These are phyloP conservation scores for Platerodrilus igneus DNA, from an alignment of 2,888 invertebrate genomes.

Conservation along the genomic window DNA sequence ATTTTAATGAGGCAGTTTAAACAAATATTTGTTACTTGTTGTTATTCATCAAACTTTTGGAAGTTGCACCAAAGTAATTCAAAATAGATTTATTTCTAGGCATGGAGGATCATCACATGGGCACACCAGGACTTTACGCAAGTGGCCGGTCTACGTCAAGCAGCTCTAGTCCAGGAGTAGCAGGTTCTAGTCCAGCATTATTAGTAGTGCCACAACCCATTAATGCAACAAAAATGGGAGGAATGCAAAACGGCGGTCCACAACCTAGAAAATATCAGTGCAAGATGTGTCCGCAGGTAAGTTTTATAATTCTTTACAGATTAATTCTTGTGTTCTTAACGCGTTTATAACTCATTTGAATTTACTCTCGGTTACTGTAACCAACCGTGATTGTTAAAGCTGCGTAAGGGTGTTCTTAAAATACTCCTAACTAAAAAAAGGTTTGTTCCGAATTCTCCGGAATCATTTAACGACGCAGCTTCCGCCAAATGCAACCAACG, in stretches of 20 bases:
- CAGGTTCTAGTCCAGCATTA: conserved; percentile 58
- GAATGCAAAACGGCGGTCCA: conserved; percentile 45
- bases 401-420: background rate
- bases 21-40: too few relatives aligned
- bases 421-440: too few relatives aligned
- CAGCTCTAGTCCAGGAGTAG: conserved; percentile 48
- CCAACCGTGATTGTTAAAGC: too few relatives aligned
- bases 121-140: conserved; percentile 47
- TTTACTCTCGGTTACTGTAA: too few relatives aligned
- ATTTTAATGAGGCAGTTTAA: too few relatives aligned
- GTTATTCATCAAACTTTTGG: background rate
- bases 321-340: too few relatives aligned
- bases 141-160: conserved; percentile 52
- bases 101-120: conserved; percentile 43
- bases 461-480: conserved; percentile 17
- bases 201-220: conserved; percentile 87
- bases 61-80: background rate
- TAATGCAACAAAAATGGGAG: conserved; percentile 61
- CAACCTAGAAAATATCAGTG: conserved; percentile 81
- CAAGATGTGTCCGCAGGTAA: conserved; percentile 96
- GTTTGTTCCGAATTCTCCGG: conserved; percentile 15
- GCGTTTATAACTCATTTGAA: too few relatives aligned
- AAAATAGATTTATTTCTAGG: conserved; percentile 28
- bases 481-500: conserved; percentile 36
- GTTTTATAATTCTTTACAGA: too few relatives aligned